Conservation (phyloP, 2,797 vertebrate genomes). For the Astyanax mexicanus region DNA sequence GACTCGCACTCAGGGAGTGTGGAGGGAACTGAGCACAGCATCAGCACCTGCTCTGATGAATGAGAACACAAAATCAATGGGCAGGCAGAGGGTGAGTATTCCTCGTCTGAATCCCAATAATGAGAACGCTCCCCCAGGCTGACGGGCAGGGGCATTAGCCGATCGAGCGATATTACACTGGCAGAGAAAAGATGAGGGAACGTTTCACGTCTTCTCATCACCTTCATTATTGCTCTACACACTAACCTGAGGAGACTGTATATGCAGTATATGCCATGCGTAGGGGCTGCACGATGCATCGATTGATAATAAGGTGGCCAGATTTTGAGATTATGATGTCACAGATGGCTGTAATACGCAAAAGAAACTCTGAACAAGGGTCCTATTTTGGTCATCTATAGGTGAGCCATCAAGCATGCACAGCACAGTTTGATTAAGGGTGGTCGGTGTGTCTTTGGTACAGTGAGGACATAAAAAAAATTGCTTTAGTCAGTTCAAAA, state of each 20-base stretch:
- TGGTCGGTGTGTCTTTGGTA: too few relatives aligned
- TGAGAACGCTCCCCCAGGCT: constrained; percentile 5
- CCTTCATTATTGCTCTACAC: not conserved
- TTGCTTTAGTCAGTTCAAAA: too few relatives aligned
- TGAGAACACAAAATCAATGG: constrained; percentile 35
- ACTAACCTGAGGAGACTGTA: not conserved
- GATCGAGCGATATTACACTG: not conserved
- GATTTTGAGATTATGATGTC: too few relatives aligned
- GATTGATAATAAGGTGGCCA: too few relatives aligned
- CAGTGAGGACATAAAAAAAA: too few relatives aligned
- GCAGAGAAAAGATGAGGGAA: not conserved
- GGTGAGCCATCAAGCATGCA: too few relatives aligned
- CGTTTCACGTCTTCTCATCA: constrained; percentile 9
- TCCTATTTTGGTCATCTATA: too few relatives aligned
- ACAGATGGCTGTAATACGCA: too few relatives aligned
- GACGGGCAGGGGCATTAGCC: not conserved
- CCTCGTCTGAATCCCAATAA: constrained; percentile 12
- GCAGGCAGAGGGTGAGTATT: not conserved
- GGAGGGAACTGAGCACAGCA: not conserved
- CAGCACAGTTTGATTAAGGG: too few relatives aligned
- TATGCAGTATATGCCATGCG: too few relatives aligned
- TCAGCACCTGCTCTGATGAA: constrained; percentile 34
- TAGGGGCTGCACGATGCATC: too few relatives aligned
- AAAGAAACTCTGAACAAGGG: too few relatives aligned
- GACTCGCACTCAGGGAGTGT: not conserved